Percentiles rank a stretch among this genome's conserved stretches.
These are phyloP conservation scores for Hippocampus kuda DNA, from an alignment of 2,797 vertebrate genomes.

Conservation along the genomic window DNA sequence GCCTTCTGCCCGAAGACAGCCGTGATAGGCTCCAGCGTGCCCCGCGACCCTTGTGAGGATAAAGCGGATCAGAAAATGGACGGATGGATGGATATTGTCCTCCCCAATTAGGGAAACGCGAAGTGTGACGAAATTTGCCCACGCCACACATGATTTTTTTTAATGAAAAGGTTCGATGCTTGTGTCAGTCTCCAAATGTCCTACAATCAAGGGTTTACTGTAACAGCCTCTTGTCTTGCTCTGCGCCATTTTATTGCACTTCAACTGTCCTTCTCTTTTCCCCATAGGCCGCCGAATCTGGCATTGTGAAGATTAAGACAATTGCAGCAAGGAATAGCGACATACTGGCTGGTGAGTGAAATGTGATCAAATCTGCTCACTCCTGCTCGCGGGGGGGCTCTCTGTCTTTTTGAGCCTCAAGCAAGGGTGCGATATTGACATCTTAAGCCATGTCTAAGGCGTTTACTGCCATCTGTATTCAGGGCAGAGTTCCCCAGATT, in stretches of 20 bases:
- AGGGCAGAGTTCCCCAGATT: neutral
- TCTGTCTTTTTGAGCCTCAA: neutral
- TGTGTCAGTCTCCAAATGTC: neutral
- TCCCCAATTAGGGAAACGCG: too few species aligned
- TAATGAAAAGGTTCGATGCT: too few species aligned
- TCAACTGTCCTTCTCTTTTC: constrained; percentile 17
- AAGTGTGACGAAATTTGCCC: neutral
- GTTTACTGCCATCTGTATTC: neutral
- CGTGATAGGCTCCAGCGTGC: too few species aligned
- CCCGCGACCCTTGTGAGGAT: too few species aligned
- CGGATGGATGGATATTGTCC: too few species aligned
- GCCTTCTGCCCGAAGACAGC: too few species aligned
- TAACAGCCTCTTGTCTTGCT: neutral
- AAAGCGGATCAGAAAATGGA: too few species aligned
- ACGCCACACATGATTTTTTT: constrained; percentile 1
- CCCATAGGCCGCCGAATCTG: constrained; percentile 91
- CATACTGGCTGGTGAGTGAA: constrained; percentile 83
- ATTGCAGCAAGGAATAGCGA: constrained; percentile 89
- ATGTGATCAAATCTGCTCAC: neutral
- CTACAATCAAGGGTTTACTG: neutral
- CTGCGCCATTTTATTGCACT: constrained; percentile 5
- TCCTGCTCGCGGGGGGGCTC: neutral
- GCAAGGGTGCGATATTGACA: too few species aligned
- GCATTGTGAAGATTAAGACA: constrained; percentile 99
- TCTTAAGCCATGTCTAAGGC: neutral